These are phyloP conservation scores for Tuta absoluta DNA, from an alignment of 2,888 invertebrate species.

Conservation along the genomic window DNA sequence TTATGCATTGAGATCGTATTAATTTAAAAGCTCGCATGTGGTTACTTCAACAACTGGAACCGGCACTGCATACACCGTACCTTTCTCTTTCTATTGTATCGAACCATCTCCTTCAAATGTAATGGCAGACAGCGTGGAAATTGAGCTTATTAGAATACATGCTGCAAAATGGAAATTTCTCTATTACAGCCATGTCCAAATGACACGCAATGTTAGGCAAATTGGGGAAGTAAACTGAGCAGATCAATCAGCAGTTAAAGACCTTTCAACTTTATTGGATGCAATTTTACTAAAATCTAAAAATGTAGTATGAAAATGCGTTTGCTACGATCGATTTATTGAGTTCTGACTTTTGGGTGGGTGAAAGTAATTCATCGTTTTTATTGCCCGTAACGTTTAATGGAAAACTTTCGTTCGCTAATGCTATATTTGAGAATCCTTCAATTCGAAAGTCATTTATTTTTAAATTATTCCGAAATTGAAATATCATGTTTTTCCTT, in stretches of 20 bases:
- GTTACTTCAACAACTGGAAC: slow-evolving; percentile 5
- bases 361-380: no score
- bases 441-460: not conserved
- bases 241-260: not conserved
- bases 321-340: not conserved
- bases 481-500: not conserved
- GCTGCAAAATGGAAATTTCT: slow-evolving; percentile 26
- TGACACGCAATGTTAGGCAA: slow-evolving; percentile 17
- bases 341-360: not conserved
- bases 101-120: slow-evolving; percentile 26
- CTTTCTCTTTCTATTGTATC: slow-evolving; percentile 28
- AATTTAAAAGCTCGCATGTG: not conserved
- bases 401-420: not conserved
- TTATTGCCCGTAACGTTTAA: not conserved
- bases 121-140: slow-evolving; percentile 32
- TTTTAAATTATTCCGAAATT: not conserved
- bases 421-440: not conserved
- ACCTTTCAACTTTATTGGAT: not conserved
- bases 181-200: slow-evolving; percentile 19
- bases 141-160: slow-evolving; percentile 29
- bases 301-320: not conserved
- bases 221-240: not conserved
- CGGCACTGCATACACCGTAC: slow-evolving; percentile 1
- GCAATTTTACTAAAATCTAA: not conserved
- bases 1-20: slow-evolving; percentile 3